phyloP scores from a whole-genome alignment of 2,888 invertebrate genomes.

The Iselma pallidipennis region DNA sequence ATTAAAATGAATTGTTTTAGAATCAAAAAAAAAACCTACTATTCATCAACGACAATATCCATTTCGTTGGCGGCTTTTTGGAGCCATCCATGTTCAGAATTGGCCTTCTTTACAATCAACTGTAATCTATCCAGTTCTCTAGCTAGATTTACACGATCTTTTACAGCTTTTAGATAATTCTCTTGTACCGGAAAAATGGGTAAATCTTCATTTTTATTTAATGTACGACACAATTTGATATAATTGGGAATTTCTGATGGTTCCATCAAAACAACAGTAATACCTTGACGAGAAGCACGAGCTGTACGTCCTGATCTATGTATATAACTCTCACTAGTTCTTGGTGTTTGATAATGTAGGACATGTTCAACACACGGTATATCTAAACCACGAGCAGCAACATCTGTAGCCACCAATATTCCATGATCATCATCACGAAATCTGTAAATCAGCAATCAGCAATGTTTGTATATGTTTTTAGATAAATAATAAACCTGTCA shows the following conservation, averaged over 20 bases:
- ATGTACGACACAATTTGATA: slow-evolving; percentile 77
- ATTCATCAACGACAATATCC: slow-evolving; percentile 89
- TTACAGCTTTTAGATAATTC: slow-evolving; percentile 65
- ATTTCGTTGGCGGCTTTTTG: slow-evolving; percentile 84
- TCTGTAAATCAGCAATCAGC: slow-evolving; percentile 49
- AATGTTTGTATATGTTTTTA: background rate
- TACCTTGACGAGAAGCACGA: slow-evolving; percentile 83
- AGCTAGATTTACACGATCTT: slow-evolving; percentile 75
- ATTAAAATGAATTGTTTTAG: background rate
- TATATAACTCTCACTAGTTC: slow-evolving; percentile 94
- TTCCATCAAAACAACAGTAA: slow-evolving; percentile 90
- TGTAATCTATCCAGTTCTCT: slow-evolving; percentile 79
- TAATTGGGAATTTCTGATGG: slow-evolving; percentile 83
- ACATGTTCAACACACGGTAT: slow-evolving; percentile 94
- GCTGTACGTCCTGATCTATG: slow-evolving; percentile 98
- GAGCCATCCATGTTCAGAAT: slow-evolving; percentile 81
- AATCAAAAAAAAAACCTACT: slow-evolving; percentile 32
- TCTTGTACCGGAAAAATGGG: slow-evolving; percentile 80
- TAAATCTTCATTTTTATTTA: slow-evolving; percentile 87
- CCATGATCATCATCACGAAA: slow-evolving; percentile 73
- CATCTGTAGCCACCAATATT: slow-evolving; percentile 91
- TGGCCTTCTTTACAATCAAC: slow-evolving; percentile 64
- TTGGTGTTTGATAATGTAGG: slow-evolving; percentile 93
- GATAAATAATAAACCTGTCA: slow-evolving; percentile 64
- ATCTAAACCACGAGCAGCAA: slow-evolving; percentile 96